phyloP scores from a whole-genome alignment of 2,888 invertebrate species.

The Epirrhoe tristata region DNA sequence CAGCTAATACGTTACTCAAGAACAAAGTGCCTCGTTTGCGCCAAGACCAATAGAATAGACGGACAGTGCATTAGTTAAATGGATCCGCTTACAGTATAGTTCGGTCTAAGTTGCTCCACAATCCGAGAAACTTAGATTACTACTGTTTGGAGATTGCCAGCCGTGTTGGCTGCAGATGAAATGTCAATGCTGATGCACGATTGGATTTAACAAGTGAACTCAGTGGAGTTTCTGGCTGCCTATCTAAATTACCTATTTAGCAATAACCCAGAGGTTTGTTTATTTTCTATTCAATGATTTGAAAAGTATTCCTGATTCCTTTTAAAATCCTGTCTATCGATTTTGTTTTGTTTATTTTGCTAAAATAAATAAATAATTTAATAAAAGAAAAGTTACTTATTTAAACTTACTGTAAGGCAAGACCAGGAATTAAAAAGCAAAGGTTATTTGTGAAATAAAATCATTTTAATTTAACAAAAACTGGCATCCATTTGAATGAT shows the following conservation, averaged over 20 bases:
- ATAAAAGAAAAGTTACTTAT: too few relatives aligned
- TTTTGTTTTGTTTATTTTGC: too few relatives aligned
- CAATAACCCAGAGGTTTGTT: too few relatives aligned
- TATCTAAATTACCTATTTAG: not conserved
- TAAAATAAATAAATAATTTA: too few relatives aligned
- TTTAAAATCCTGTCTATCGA: too few relatives aligned
- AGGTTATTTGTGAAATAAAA: too few relatives aligned
- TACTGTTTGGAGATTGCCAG: constrained; percentile 72
- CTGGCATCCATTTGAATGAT: not conserved
- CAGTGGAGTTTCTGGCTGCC: not conserved
- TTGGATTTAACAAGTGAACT: not conserved
- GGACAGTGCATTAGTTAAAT: constrained; percentile 83
- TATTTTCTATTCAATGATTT: too few relatives aligned
- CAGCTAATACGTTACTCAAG: constrained; percentile 74
- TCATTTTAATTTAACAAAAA: too few relatives aligned
- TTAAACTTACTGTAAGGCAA: too few relatives aligned
- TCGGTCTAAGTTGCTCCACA: constrained; percentile 76
- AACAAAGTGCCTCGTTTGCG: constrained; percentile 80
- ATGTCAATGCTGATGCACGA: constrained; percentile 60
- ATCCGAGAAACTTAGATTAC: constrained; percentile 79
- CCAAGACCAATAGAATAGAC: constrained; percentile 79
- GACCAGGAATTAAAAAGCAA: too few relatives aligned
- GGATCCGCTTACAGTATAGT: constrained; percentile 74
- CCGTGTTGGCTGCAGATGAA: constrained; percentile 67
- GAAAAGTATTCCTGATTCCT: too few relatives aligned